Evolutionary conservation across 2,113 vertebrate species (phyloP).

Genomic region (Miniopterus natalensis): DNA sequence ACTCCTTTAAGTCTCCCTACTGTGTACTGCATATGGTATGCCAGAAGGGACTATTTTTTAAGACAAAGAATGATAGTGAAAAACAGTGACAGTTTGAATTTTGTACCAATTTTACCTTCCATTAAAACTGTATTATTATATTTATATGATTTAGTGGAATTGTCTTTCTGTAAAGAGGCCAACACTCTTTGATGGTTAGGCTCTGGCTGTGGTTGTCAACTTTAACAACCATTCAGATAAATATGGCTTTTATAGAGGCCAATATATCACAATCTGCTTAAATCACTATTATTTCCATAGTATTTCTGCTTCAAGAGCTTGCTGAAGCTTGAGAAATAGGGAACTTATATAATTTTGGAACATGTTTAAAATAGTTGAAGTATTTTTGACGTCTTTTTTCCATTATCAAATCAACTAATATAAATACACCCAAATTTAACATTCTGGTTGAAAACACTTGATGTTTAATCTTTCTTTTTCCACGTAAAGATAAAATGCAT

Average conservation of each 20-base stretch:
- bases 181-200: neutral
- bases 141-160: neutral
- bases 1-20: neutral
- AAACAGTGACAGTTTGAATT: slow-evolving; percentile 32
- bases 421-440: neutral
- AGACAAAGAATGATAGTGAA: neutral
- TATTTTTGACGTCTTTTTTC: neutral
- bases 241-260: neutral
- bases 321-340: neutral
- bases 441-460: neutral
- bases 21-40: neutral
- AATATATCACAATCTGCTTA: slow-evolving; percentile 39
- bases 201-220: neutral
- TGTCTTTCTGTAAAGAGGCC: neutral
- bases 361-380: neutral
- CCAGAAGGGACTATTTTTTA: slow-evolving; percentile 10
- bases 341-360: neutral
- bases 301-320: slow-evolving; percentile 3
- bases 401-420: neutral
- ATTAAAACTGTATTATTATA: slow-evolving; percentile 21
- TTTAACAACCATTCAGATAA: slow-evolving; percentile 47
- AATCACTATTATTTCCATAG: slow-evolving; percentile 31
- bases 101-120: neutral
- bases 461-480: neutral
- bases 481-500: neutral